Percentiles rank a stretch among this genome's conserved stretches.
Evolutionary conservation across 2,888 invertebrate species (phyloP).

Genomic region (Hololepta plana): DNA sequence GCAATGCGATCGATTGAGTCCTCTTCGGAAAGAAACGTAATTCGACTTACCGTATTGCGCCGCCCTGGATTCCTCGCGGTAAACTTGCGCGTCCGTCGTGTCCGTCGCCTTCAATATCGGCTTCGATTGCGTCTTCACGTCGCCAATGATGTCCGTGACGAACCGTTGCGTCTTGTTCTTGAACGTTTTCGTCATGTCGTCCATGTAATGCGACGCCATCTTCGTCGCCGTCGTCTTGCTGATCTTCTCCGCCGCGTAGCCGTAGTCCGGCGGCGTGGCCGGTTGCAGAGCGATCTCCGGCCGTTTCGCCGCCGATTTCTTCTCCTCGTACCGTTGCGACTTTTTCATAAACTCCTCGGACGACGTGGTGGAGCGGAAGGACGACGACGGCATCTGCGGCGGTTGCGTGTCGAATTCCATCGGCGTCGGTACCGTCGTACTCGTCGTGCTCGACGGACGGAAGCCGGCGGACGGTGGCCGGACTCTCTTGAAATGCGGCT

Average conservation of each 20-base stretch:
- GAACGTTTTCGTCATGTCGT: constrained; percentile 46
- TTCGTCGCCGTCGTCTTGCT: constrained; percentile 27
- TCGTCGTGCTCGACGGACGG: constrained; percentile 35
- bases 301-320: constrained; percentile 12
- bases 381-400: constrained; percentile 27
- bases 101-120: constrained; percentile 27
- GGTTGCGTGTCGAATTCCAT: constrained; percentile 41
- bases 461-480: constrained; percentile 31
- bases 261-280: constrained; percentile 41
- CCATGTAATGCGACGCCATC: constrained; percentile 42
- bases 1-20: too few relatives aligned
- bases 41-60: constrained; percentile 47
- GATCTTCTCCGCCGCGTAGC: constrained; percentile 22
- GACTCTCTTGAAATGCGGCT: constrained; percentile 41
- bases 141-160: constrained; percentile 42
- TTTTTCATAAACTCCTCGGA: constrained; percentile 12
- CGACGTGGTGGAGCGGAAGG: constrained; percentile 12
- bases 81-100: constrained; percentile 43
- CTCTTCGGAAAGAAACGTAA: too few relatives aligned
- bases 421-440: constrained; percentile 32
- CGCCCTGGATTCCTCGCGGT: constrained; percentile 49
- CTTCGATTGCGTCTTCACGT: constrained; percentile 27
- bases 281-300: constrained; percentile 29
- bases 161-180: constrained; percentile 51
- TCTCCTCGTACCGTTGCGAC: constrained; percentile 14